Conservation (phyloP, 2,888 invertebrate species). For the Periphyllus acericola region DNA sequence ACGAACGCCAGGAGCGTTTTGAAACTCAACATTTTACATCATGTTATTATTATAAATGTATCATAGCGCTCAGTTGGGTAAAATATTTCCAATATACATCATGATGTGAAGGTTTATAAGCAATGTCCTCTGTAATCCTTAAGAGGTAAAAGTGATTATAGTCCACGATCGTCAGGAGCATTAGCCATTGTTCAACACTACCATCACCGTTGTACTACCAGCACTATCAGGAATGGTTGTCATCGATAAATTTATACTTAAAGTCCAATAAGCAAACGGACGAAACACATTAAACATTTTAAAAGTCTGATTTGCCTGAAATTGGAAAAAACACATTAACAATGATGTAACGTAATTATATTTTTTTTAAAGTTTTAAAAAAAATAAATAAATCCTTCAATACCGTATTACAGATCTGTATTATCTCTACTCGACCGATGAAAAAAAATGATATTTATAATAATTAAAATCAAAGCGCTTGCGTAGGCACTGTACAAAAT, state of each 20-base stretch:
- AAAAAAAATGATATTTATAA: too few relatives aligned
- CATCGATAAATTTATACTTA: not conserved
- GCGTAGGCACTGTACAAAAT: too few relatives aligned
- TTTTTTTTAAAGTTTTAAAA: too few relatives aligned
- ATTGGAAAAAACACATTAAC: not conserved
- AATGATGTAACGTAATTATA: too few relatives aligned
- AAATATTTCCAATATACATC: not conserved
- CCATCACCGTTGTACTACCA: too few relatives aligned
- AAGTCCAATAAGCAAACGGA: not conserved
- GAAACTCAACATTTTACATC: not conserved
- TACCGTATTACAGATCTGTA: too few relatives aligned
- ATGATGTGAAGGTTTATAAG: not conserved
- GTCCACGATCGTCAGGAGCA: not conserved
- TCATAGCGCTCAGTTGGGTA: not conserved
- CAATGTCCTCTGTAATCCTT: slow-evolving; percentile 4
- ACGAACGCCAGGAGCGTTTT: not conserved
- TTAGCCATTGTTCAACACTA: not conserved
- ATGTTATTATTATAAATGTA: too few relatives aligned
- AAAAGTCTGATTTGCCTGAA: not conserved
- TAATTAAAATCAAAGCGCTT: too few relatives aligned
- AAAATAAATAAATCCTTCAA: too few relatives aligned
- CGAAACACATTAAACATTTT: not conserved
- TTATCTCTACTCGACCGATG: too few relatives aligned
- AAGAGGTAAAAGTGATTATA: not conserved
- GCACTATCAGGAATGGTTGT: not conserved